Percentiles rank a stretch among this genome's conserved stretches.
Evolutionary conservation across 37 sponge, comb jelly and placozoan genomes (phyloP).

Genomic region (Dysidea cf. avara): DNA sequence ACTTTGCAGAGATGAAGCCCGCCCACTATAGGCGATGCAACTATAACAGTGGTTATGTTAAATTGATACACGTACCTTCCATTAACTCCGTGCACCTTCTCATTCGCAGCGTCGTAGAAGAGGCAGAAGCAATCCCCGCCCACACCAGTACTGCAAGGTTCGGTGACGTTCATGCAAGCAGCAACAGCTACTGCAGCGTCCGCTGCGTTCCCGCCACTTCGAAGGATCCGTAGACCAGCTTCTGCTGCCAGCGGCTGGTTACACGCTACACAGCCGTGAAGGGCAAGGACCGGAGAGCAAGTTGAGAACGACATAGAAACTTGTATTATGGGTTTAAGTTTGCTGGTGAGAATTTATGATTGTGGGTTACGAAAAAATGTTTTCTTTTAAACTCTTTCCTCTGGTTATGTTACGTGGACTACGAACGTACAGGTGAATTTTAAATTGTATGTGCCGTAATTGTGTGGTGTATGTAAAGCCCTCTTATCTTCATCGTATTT

Average conservation of each 20-base stretch:
- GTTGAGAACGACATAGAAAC: slow-evolving; percentile 50
- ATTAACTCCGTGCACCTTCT: slow-evolving; percentile 67
- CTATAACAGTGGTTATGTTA: no score
- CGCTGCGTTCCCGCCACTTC: slow-evolving; percentile 80
- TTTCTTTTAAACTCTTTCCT: neutral
- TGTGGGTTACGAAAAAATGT: neutral
- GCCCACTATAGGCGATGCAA: slow-evolving; percentile 16
- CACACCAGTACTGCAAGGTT: slow-evolving; percentile 81
- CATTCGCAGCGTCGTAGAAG: slow-evolving; percentile 66
- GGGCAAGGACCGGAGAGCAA: slow-evolving; percentile 62
- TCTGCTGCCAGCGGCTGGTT: slow-evolving; percentile 74
- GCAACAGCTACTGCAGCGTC: slow-evolving; percentile 88
- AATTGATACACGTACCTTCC: slow-evolving; percentile 49
- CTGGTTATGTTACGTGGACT: neutral
- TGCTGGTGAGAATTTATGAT: no score
- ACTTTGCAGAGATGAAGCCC: slow-evolving; percentile 19
- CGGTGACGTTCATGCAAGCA: slow-evolving; percentile 84
- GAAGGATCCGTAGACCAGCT: slow-evolving; percentile 55
- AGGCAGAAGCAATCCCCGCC: slow-evolving; percentile 91
- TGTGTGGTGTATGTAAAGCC: no score
- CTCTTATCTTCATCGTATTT: no score
- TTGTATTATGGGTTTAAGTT: no score
- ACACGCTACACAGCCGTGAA: slow-evolving; percentile 74
- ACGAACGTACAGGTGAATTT: neutral
- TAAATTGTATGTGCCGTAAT: no score